Evolutionary conservation across 2,113 vertebrate species (phyloP), one percentile per base, ranked within the genome.

Genomic region (Tenebrosternarchus preto): DNA sequence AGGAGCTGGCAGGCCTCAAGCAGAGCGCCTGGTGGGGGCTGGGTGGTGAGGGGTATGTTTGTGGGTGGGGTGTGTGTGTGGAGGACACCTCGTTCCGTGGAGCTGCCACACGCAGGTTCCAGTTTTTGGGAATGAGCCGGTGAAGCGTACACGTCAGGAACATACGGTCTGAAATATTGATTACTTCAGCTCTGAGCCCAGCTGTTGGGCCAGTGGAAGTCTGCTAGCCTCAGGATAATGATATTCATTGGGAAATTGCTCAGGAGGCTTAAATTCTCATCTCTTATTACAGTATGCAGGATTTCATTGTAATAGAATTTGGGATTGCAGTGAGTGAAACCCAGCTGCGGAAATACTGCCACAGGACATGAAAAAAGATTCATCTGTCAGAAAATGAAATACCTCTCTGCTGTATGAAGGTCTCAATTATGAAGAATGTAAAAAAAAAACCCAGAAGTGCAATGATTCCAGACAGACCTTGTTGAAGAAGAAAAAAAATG

Each of bases 241-340:
- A 83, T 61, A 86, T 84, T 76, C 81, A 82, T 82, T 83, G 77
- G 73, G 66, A 73, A 76, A 81, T 85, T 80, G 71, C 76, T 59
- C 24, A 70, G 67, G 60, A 73, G 60, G 83, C 76, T 81, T 84
- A 68, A 78, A 77, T 73, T 81, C 73, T 78, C 75, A 81, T 81
- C 61, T 84, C 56, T 84, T 73, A 81, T 73, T 73, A 77, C 77
- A 71, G 75, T 77, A 77, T 55, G 66, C 31, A 66, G 78, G 74
- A 83, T 85, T 83, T 78, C 81, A 57, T 72, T 68, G 56, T 83
- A 83, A 83, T 85, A 78, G 81, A 83, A 85, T 83, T 77, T 75
- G 68, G 57, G 25, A 70, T 77, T 71, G 60, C 19, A 71, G 50
- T 55, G 24, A 81, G 72, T 1, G 29, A 75, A 78, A 81, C 46